These are phyloP conservation scores for Manis crassicaudata DNA, from an alignment of 2,797 vertebrate genomes.

Conservation along the genomic window DNA sequence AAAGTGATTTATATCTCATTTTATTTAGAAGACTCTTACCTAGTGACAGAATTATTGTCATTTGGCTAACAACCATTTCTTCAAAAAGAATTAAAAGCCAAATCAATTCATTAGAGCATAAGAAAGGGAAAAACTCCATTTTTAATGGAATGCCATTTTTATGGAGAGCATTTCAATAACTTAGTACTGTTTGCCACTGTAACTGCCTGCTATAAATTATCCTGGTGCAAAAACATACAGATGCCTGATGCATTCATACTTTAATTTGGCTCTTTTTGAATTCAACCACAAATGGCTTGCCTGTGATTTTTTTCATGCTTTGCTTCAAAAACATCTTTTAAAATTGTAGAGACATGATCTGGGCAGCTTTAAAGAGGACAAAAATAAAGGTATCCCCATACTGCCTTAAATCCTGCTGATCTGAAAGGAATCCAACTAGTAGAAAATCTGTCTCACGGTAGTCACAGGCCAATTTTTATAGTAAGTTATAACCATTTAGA, in stretches of 20 bases:
- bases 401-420: background rate
- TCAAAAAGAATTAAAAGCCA: background rate
- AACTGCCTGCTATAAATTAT: conserved; percentile 50
- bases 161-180: conserved; percentile 52
- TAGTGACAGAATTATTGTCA: conserved; percentile 55
- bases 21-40: conserved; percentile 46
- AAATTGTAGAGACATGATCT: background rate
- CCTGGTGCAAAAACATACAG: conserved; percentile 19
- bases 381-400: background rate
- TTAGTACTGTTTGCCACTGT: background rate
- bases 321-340: conserved; percentile 5
- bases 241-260: background rate
- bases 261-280: conserved; percentile 35
- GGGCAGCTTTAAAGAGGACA: background rate
- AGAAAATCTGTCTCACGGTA: background rate
- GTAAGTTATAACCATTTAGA: conserved; percentile 71
- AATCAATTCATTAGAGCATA: conserved; percentile 30
- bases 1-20: conserved; percentile 33
- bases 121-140: conserved; percentile 3
- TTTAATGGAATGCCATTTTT: conserved; percentile 64
- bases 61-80: conserved; percentile 35
- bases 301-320: background rate
- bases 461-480: conserved; percentile 27
- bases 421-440: background rate
- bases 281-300: background rate